Conservation (phyloP, 1,140 invertebrate species). For the Drosophila sturtevanti region DNA sequence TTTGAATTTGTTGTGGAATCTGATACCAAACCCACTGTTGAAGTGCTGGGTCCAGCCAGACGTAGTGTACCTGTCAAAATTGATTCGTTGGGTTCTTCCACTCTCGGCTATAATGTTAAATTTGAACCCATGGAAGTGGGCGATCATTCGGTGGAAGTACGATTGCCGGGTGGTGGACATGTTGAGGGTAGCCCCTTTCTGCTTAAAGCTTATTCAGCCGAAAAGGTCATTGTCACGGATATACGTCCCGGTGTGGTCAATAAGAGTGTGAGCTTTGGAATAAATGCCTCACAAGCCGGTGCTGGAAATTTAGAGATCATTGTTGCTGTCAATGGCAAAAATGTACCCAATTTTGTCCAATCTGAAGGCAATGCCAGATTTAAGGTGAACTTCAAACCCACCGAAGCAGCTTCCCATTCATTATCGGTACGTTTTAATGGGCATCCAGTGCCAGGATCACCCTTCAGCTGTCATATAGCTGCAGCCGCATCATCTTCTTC, state of each 20-base stretch:
- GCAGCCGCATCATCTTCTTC: slow-evolving; percentile 66
- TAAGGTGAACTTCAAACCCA: slow-evolving; percentile 98
- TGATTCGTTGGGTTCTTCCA: slow-evolving; percentile 82
- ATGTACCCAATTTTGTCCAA: slow-evolving; percentile 99
- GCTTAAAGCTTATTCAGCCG: slow-evolving; percentile 97
- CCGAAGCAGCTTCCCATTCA: slow-evolving; percentile 93
- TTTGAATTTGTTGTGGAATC: slow-evolving; percentile 94
- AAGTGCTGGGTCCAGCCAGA: slow-evolving; percentile 89
- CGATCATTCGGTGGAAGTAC: slow-evolving; percentile 95
- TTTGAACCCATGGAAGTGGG: slow-evolving; percentile 96
- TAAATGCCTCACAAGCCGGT: slow-evolving; percentile 90
- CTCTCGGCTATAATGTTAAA: slow-evolving; percentile 86
- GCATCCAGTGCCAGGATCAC: slow-evolving; percentile 95
- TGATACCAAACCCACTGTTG: slow-evolving; percentile 89
- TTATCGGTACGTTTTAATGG: slow-evolving; percentile 98
- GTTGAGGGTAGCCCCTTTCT: slow-evolving; percentile 97
- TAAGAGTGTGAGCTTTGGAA: slow-evolving; percentile 96
- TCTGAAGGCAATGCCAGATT: slow-evolving; percentile 98
- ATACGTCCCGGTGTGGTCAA: slow-evolving; percentile 94
- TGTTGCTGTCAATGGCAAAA: slow-evolving; percentile 97
- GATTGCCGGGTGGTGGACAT: slow-evolving; percentile 89
- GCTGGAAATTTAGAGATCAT: slow-evolving; percentile 99
- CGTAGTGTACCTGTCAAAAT: slow-evolving; percentile 88
- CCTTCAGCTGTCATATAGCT: slow-evolving; percentile 92
- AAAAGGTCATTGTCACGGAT: slow-evolving; percentile 92